These are phyloP conservation scores for Notiomystis cincta DNA, from an alignment of 2,113 vertebrate genomes.

Conservation along the genomic window DNA sequence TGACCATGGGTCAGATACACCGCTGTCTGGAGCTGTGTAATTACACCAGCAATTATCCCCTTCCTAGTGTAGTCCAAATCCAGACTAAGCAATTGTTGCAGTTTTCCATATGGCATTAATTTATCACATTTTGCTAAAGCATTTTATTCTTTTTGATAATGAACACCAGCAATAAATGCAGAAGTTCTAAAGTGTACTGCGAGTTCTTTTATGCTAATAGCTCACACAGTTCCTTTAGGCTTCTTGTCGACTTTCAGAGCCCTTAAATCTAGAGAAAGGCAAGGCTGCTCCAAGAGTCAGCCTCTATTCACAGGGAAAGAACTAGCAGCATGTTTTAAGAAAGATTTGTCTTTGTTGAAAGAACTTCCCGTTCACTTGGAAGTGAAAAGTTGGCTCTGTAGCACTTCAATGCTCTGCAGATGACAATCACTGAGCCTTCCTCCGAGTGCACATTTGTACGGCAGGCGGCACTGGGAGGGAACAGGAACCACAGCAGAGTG, in stretches of 20 bases:
- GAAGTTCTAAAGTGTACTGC: background rate
- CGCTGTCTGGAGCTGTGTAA: background rate
- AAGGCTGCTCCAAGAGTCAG: background rate
- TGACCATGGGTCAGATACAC: background rate
- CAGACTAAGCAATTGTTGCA: background rate
- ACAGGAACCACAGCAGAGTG: slow-evolving; percentile 11
- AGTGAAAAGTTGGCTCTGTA: slow-evolving; percentile 2
- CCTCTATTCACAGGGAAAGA: background rate
- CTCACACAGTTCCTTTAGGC: background rate
- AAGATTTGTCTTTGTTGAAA: background rate
- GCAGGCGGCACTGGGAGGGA: slow-evolving; percentile 57
- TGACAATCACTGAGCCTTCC: slow-evolving; percentile 12
- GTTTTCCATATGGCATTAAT: background rate
- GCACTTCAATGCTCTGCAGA: slow-evolving; percentile 15
- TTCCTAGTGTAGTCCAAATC: background rate
- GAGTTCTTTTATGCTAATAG: background rate
- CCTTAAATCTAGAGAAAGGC: slow-evolving; percentile 2
- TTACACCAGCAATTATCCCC: background rate
- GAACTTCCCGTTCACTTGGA: slow-evolving; percentile 16
- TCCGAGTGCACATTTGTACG: background rate
- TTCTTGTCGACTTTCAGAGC: slow-evolving; percentile 27
- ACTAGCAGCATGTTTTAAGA: background rate
- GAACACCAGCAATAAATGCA: background rate
- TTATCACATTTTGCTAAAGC: background rate
- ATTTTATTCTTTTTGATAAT: background rate